These are phyloP conservation scores for Enteromius fasciolatus DNA, from an alignment of 2,797 vertebrate species.

Conservation along the genomic window DNA sequence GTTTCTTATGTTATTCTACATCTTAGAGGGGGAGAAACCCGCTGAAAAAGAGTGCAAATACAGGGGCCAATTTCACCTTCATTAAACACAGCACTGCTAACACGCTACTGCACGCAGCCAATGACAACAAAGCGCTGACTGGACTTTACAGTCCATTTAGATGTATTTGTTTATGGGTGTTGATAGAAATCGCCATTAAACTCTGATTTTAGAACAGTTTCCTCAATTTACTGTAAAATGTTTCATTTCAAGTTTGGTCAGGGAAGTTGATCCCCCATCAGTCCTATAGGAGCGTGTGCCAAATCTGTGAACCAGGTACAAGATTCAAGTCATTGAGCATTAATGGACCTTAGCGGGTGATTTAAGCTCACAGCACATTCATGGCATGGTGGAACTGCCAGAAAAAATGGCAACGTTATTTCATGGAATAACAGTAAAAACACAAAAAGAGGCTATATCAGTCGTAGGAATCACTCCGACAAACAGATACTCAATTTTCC, in stretches of 20 bases:
- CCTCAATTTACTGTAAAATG: slow-evolving; percentile 36
- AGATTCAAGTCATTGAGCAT: slow-evolving; percentile 56
- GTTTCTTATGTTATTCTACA: slow-evolving; percentile 66
- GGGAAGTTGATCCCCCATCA: slow-evolving; percentile 39
- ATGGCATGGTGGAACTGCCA: slow-evolving; percentile 32
- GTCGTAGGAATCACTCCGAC: slow-evolving; percentile 32
- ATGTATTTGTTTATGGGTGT: slow-evolving; percentile 17
- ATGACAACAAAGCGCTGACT: slow-evolving; percentile 54
- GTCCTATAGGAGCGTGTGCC: slow-evolving; percentile 28
- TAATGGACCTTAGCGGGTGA: slow-evolving; percentile 46
- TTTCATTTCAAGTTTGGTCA: slow-evolving; percentile 21
- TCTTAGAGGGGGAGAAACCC: slow-evolving; percentile 60
- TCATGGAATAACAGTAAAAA: slow-evolving; percentile 35
- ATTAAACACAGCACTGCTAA: slow-evolving; percentile 61
- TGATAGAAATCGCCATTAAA: slow-evolving; percentile 45
- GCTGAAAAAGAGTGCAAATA: slow-evolving; percentile 57
- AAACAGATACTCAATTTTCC: slow-evolving; percentile 48
- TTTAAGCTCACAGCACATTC: slow-evolving; percentile 48
- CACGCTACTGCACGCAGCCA: slow-evolving; percentile 46
- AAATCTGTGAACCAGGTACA: slow-evolving; percentile 51
- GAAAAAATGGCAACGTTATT: slow-evolving; percentile 49
- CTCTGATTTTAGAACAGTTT: slow-evolving; percentile 47
- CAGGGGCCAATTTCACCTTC: slow-evolving; percentile 54
- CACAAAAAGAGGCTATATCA: slow-evolving; percentile 26
- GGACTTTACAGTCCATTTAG: slow-evolving; percentile 48